Evolutionary conservation across 1,140 invertebrate genomes (phyloP), one percentile per base, ranked within the genome.

Genomic region (Ectropis grisescens): DNA sequence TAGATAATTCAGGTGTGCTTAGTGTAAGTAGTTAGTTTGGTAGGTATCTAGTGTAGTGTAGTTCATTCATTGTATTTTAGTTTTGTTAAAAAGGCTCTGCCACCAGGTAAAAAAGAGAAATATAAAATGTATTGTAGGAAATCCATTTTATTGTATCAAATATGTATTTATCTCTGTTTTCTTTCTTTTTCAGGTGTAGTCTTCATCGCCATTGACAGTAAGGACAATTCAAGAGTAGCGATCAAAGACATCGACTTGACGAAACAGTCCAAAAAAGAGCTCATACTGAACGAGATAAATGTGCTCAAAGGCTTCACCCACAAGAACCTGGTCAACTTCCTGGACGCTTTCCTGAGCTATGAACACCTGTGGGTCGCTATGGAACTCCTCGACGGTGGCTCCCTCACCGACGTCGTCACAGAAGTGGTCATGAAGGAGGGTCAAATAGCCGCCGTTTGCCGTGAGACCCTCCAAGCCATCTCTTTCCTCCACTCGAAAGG

Each of bases 381-480:
- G 96, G 97, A 99, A 75, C 88, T 97, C 29, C 84, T 99, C 37
- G 94, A 97, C 56, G 97, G 97, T 14, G 97, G 97, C 2, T 93
- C 96, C 1, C 79, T 99, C 2, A 99, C 97, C 0, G 96, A 99
- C 79, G 96, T 99, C 1, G 97, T 98, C 1, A 98, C 95, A 1
- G 97, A 98, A 83, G 97, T 96, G 1, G 89, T 98, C 8, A 98
- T 99, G 95, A 95, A 97, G 58, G 97, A 98, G 75, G 89, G 90
- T 1, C 97, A 99, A 72, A 99, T 99, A 32, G 96, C 97, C 8
- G 95, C 95, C 10, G 95, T 99, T 1, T 96, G 93, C 55, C 87
- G 90, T 34, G 96, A 98, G 83, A 95, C 95, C 19, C 82, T 98
- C 1, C 92, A 96, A 76, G 97, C 95, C 0, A 89, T 98, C 16